phyloP scores from a whole-genome alignment of 1,140 invertebrate species.

The Orius laevigatus region DNA sequence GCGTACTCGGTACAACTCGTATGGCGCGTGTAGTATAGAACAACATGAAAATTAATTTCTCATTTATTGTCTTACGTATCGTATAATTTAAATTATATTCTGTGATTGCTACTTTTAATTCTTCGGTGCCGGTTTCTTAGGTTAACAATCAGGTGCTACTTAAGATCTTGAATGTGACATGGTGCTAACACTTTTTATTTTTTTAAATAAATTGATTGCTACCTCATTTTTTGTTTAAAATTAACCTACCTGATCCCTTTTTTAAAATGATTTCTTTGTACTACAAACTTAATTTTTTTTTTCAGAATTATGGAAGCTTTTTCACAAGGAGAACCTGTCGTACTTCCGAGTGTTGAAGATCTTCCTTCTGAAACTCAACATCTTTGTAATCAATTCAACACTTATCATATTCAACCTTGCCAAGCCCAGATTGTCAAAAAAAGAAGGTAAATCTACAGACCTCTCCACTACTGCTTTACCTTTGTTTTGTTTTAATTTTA shows the following conservation, averaged over 20 bases:
- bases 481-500: neutral
- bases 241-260: neutral
- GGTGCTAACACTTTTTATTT: no score
- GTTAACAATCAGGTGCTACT: no score
- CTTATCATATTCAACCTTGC: constrained; percentile 69
- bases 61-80: no score
- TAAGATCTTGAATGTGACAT: no score
- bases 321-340: constrained; percentile 49
- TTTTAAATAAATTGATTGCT: no score
- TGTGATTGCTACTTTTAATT: no score
- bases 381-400: constrained; percentile 76
- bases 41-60: no score
- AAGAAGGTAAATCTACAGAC: constrained; percentile 32
- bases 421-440: constrained; percentile 59
- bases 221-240: neutral
- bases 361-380: constrained; percentile 58
- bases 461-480: neutral
- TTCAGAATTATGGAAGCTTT: constrained; percentile 24
- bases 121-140: no score
- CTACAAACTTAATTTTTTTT: no score
- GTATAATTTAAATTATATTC: no score
- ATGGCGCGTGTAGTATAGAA: no score
- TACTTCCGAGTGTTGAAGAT: constrained; percentile 52
- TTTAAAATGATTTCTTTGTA: no score
- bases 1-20: neutral